Base-by-base conservation (phyloP, 2,888 invertebrate species). In the Deilephila porcellus region DNA sequence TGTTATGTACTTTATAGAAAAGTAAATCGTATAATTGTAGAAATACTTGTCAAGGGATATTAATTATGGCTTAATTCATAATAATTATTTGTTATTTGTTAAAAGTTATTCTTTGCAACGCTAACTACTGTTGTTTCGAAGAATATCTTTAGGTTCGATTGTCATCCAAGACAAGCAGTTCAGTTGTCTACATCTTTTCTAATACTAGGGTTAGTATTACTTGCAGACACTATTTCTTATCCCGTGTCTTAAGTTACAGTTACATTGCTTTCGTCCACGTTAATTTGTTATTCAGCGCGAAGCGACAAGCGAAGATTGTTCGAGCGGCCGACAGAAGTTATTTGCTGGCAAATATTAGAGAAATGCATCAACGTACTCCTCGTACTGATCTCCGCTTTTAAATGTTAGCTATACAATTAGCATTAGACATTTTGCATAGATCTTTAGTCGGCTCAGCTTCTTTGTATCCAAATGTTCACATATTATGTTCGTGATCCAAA, bases 331-430 rank as follows among this genome's bases (percentile, higher is more conserved):
- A 20, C 67, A 25, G 20, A 20, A 67, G 67, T 52, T n/a, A 63
- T 52, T 67, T 67, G 67, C 25, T 52, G 52, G 67, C 52, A 52
- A 67, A 52, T 67, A 67, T 59, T 71, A 56, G 17, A 59, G 32
- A 71, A 71, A 71, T 20, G 34, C 20, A 59, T 71, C n/a, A 56
- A 56, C 56, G 34, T 25, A 5, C 45, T 71, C n/a, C n/a, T n/a
- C 56, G 34, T 25, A 5, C 45, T 52, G 67, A 25, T 52, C 45
- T 25, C 45, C 20, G 20, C 64, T 77, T 79, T 81, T 25, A 72
- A 73, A 73, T 70, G 76, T 74, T 67, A 25, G 52, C 20, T 52
- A 45, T 67, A 52, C 45, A 67, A 52, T 67, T 52, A 52, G 67
- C 67, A 67, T 67, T 52, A 25, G 52, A 52, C 25, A 67, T 52